Conservation (phyloP, 2,888 invertebrate species). For the Drosophila neutralis region DNA sequence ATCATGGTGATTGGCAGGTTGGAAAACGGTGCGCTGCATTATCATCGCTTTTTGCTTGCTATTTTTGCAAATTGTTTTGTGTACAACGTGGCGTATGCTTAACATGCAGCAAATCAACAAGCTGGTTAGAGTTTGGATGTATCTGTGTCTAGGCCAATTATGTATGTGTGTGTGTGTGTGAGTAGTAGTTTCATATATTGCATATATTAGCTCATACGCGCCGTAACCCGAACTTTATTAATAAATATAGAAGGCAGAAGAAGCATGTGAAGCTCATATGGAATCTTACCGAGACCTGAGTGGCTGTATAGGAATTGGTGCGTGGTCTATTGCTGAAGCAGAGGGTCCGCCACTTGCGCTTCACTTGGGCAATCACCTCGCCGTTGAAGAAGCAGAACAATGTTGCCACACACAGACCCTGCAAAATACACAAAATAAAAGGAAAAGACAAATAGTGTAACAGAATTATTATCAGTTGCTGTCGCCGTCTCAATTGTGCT, state of each 20-base stretch:
- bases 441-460: not conserved
- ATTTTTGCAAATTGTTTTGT: not conserved
- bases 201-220: constrained; percentile 59
- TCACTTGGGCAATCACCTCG: constrained; percentile 95
- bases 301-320: constrained; percentile 93
- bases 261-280: constrained; percentile 70
- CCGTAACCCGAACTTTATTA: constrained; percentile 52
- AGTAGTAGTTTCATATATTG: constrained; percentile 24
- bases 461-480: constrained; percentile 22
- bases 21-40: constrained; percentile 72
- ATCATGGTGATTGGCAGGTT: constrained; percentile 79
- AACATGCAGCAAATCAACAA: constrained; percentile 34
- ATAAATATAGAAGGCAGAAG: constrained; percentile 41
- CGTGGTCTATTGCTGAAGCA: constrained; percentile 89
- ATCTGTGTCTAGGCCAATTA: constrained; percentile 13
- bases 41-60: constrained; percentile 2
- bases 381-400: constrained; percentile 98
- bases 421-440: constrained; percentile 63
- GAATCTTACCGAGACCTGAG: constrained; percentile 93
- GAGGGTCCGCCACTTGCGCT: constrained; percentile 91
- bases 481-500: constrained; percentile 27
- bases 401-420: constrained; percentile 96
- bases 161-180: constrained; percentile 14
- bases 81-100: constrained; percentile 26
- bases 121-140: constrained; percentile 7